Percentiles rank a stretch among this genome's conserved stretches.
phyloP scores from a whole-genome alignment of 2,797 vertebrate genomes.

The Phalloptychus januarius region DNA sequence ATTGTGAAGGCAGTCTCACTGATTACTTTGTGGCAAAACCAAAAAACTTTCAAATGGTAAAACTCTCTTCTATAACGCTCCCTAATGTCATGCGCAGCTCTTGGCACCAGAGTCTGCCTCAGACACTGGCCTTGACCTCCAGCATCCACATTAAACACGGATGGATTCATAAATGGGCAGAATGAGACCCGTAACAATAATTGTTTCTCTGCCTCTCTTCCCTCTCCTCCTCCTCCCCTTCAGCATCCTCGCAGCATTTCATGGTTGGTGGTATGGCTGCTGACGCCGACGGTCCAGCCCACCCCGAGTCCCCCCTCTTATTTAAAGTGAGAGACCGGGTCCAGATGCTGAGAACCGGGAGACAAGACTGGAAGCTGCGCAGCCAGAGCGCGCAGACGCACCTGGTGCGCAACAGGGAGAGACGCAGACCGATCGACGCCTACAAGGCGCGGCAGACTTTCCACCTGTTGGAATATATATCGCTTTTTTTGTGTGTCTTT shows the following conservation, averaged over 20 bases:
- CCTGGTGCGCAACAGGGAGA: conserved; percentile 53
- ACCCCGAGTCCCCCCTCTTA: conserved; percentile 50
- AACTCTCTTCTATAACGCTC: neutral
- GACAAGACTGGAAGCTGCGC: conserved; percentile 42
- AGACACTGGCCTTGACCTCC: conserved; percentile 4
- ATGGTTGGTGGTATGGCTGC: conserved; percentile 49
- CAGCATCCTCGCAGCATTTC: neutral
- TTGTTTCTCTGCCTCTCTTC: neutral
- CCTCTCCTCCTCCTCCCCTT: neutral
- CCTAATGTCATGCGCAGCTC: neutral
- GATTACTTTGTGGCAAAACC: neutral
- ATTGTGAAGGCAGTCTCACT: neutral
- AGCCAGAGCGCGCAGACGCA: conserved; percentile 33
- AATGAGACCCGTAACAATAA: conserved; percentile 1
- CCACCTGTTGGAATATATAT: no score
- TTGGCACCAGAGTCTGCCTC: neutral
- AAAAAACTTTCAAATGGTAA: neutral
- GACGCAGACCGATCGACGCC: conserved; percentile 2
- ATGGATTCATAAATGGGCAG: neutral
- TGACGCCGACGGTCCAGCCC: conserved; percentile 72
- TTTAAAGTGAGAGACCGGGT: conserved; percentile 48
- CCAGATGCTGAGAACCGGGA: conserved; percentile 32
- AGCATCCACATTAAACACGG: neutral
- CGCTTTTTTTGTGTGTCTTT: no score
- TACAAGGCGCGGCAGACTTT: conserved; percentile 17